Conservation (phyloP, 2,888 invertebrate genomes). For the Eupithecia centaureata region DNA sequence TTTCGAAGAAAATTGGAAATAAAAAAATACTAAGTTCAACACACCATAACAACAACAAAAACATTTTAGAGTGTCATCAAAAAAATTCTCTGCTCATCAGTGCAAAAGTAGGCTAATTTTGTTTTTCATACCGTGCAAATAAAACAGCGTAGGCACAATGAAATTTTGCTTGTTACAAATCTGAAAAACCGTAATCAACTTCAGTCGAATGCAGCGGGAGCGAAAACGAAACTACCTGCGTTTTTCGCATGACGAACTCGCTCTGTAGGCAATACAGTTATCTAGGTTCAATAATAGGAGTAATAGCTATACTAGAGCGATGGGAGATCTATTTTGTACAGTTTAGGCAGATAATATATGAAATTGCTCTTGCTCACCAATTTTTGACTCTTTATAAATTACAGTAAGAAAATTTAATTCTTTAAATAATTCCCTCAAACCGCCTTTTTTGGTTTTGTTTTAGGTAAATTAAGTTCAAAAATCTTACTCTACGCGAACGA, state of each 20-base stretch:
- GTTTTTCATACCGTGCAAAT: constrained; percentile 28
- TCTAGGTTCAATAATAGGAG: background rate
- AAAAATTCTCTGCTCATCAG: no score
- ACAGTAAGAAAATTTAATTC: no score
- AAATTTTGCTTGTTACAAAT: constrained; percentile 34
- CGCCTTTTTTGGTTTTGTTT: no score
- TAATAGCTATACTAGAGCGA: background rate
- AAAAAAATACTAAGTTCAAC: background rate
- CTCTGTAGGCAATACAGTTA: no score
- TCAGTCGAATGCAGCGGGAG: constrained; percentile 28
- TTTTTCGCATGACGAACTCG: constrained; percentile 16
- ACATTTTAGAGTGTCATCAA: background rate
- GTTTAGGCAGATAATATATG: no score
- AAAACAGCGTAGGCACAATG: constrained; percentile 28
- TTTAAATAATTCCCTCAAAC: no score
- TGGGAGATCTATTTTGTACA: no score
- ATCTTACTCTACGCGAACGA: no score
- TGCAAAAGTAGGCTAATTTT: constrained; percentile 33
- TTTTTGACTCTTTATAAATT: no score
- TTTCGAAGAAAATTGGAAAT: background rate
- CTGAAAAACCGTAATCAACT: constrained; percentile 38
- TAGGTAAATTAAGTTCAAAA: no score
- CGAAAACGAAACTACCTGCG: constrained; percentile 29
- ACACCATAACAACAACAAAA: constrained; percentile 7
- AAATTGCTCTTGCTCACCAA: no score